Evolutionary conservation across 2,797 vertebrate species (phyloP), one percentile per base, ranked within the genome.

Genomic region (Amphiprion clarkii): DNA sequence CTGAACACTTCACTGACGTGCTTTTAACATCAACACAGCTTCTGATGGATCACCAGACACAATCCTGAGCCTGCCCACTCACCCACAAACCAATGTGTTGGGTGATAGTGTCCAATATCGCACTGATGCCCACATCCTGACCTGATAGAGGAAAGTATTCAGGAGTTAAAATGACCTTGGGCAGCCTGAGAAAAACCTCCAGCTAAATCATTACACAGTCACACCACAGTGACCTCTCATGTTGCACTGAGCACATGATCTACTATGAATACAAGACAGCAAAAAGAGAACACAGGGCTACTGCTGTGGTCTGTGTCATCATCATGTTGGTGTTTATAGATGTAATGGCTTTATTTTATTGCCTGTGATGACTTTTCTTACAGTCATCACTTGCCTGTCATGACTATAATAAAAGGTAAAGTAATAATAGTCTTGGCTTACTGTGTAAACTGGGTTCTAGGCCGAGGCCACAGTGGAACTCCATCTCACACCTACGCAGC

Each of bases 131-230:
- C 6, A 12, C 8, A 14, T 6, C 58, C 0, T 42, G 52, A 74
- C 66, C 69, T 25, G 10, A 67, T 55, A 1, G 3, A 16, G 4
- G n/a, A 14, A 59, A 31, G 17, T 6, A 6, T 33, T 14, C 2
- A 16, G 29, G 16, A 78, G 68, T 62, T 29, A 51, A 14, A 66
- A 27, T 55, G 56, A 71, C 82, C 66, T 78, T 52, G 4, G 7
- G 64, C 36, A 23, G 16, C n/a, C 25, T 4, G 6, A 63, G 19
- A 39, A 31, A 36, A 16, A 72, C 67, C 21, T 66, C 3, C 3
- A 1, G 56, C 29, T 78, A 54, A 81, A 86, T 84, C 48, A 83
- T 85, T 80, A 75, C 61, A 36, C 23, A 44, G 73, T 66, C 54
- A 66, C 67, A 52, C 8, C 14, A 49, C 10, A 3, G 3, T 68